Evolutionary conservation across 2,888 invertebrate genomes (phyloP).

Genomic region (Tenthredo amoena): DNA sequence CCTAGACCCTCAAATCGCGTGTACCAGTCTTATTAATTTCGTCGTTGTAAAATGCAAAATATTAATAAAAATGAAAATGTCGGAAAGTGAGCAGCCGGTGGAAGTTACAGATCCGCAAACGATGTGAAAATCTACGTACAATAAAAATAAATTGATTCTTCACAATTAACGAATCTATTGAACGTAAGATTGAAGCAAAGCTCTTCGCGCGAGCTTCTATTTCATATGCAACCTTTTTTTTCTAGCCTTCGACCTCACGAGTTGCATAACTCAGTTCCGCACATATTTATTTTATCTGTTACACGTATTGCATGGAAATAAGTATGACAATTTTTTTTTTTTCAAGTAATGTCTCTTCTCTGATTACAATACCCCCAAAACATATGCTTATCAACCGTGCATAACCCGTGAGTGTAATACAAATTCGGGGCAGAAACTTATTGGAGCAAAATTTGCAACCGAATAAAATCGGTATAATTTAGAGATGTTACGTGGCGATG

Average conservation of each 20-base stretch:
- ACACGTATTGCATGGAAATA: constrained; percentile 8
- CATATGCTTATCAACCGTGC: neutral
- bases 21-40: constrained; percentile 10
- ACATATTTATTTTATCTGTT: neutral
- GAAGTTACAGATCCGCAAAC: neutral
- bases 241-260: neutral
- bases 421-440: neutral
- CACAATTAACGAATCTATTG: neutral
- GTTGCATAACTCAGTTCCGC: neutral
- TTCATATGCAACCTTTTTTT: neutral
- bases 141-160: neutral
- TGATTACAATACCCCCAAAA: neutral
- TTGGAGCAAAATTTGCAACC: neutral
- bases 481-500: neutral
- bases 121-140: neutral
- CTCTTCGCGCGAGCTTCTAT: neutral
- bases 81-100: neutral
- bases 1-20: neutral
- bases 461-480: neutral
- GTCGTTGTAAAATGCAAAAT: neutral
- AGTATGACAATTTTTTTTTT: neutral
- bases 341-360: neutral
- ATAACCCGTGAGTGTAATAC: neutral
- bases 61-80: neutral
- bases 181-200: neutral